Conservation (phyloP, 1,140 invertebrate species). For the Procambarus virginalis region DNA sequence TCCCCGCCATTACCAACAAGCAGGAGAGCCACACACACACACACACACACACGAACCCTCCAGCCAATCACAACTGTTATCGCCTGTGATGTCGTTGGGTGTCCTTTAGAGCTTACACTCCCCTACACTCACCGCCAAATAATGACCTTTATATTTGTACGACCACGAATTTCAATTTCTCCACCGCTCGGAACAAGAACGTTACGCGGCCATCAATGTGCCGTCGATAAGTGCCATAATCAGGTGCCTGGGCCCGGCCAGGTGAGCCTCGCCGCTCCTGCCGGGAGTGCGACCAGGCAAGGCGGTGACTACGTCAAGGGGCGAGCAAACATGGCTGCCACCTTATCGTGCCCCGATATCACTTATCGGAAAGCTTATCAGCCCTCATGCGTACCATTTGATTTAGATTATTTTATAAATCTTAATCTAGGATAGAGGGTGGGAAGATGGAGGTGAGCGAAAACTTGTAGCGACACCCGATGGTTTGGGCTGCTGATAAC, state of each 20-base stretch:
- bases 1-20: not conserved
- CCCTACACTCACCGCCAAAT: constrained; percentile 23
- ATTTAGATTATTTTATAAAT: constrained; percentile 32
- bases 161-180: not conserved
- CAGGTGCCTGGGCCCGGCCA: not conserved
- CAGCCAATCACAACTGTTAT: constrained; percentile 28
- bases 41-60: not conserved
- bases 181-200: not conserved
- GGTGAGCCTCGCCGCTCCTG: constrained; percentile 4
- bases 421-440: not conserved
- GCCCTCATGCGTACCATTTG: constrained; percentile 20
- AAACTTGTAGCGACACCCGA: not conserved
- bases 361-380: constrained; percentile 36
- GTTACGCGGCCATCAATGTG: not conserved
- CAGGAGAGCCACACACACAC: not conserved
- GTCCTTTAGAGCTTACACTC: constrained; percentile 14
- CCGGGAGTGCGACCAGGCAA: not conserved
- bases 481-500: not conserved
- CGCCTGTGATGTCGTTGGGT: not conserved
- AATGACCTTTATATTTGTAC: constrained; percentile 28
- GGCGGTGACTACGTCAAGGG: constrained; percentile 15
- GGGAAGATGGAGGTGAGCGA: constrained; percentile 6
- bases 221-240: not conserved
- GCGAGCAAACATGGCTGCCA: constrained; percentile 40
- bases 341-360: constrained; percentile 55